Percentiles rank a stretch among this genome's conserved stretches.
These are phyloP conservation scores for Drosophila anomelani DNA, from an alignment of 2,888 invertebrate species.

Conservation along the genomic window DNA sequence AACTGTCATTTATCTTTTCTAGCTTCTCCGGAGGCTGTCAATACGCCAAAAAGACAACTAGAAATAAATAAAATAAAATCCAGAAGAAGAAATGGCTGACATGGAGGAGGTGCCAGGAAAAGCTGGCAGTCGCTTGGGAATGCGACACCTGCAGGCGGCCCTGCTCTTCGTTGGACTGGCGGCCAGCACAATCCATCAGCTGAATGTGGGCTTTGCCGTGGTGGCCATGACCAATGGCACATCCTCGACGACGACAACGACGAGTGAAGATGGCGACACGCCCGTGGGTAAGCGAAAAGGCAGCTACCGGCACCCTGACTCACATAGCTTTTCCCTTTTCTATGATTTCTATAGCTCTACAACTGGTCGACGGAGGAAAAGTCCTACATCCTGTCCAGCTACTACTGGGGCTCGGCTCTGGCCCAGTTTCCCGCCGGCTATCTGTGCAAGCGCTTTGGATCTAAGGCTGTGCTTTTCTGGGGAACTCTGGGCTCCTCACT, in stretches of 20 bases:
- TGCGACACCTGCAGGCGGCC: constrained; percentile 87
- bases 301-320: constrained; percentile 11
- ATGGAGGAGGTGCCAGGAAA: constrained; percentile 25
- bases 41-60: not conserved
- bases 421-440: constrained; percentile 88
- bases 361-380: constrained; percentile 86
- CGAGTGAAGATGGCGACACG: constrained; percentile 70
- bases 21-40: constrained; percentile 2
- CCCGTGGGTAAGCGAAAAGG: constrained; percentile 71
- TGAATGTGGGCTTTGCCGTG: constrained; percentile 90
- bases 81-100: constrained; percentile 7
- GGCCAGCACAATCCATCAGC: constrained; percentile 88
- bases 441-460: constrained; percentile 88
- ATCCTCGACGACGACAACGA: constrained; percentile 71
- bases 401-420: constrained; percentile 91
- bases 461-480: constrained; percentile 86
- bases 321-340: not conserved
- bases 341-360: constrained; percentile 68
- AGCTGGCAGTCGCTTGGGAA: constrained; percentile 83
- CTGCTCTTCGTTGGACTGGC: constrained; percentile 87
- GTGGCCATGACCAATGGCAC: constrained; percentile 89
- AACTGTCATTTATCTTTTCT: not conserved
- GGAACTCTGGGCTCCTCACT: constrained; percentile 88
- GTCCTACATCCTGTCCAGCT: constrained; percentile 88
- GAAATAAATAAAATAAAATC: constrained; percentile 1